These are phyloP conservation scores for Cyclophora punctaria DNA, from an alignment of 2,888 invertebrate species.

Conservation along the genomic window DNA sequence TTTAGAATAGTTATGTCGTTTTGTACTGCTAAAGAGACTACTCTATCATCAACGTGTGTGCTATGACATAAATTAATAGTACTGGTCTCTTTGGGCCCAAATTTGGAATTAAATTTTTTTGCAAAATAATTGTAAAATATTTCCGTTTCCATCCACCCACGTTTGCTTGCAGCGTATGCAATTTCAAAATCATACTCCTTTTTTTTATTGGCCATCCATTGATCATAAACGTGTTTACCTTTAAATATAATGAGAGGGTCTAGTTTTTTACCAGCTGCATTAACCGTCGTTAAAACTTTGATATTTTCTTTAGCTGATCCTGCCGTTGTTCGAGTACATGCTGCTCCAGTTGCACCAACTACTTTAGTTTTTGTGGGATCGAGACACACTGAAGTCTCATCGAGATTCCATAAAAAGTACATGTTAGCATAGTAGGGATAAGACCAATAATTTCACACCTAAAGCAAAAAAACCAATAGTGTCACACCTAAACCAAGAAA, in stretches of 20 bases:
- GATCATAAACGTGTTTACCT: neutral
- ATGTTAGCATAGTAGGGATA: too few relatives aligned
- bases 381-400: neutral
- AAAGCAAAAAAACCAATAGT: too few relatives aligned
- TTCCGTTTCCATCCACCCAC: slow-evolving; percentile 32
- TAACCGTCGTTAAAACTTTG: neutral
- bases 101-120: slow-evolving; percentile 25
- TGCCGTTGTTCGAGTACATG: neutral
- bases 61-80: slow-evolving; percentile 31
- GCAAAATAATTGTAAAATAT: slow-evolving; percentile 31
- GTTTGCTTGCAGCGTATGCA: slow-evolving; percentile 29
- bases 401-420: neutral
- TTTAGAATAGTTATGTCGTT: slow-evolving; percentile 11
- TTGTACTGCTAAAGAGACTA: slow-evolving; percentile 8
- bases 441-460: too few relatives aligned
- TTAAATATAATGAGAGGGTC: neutral
- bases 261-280: neutral
- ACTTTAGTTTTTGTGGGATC: slow-evolving; percentile 1
- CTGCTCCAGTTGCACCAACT: neutral
- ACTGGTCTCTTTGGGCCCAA: slow-evolving; percentile 27
- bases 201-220: slow-evolving; percentile 10
- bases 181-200: slow-evolving; percentile 24
- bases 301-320: slow-evolving; percentile 1
- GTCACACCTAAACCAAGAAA: too few relatives aligned
- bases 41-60: slow-evolving; percentile 14